Percentiles rank a stretch among this genome's conserved stretches.
These are phyloP conservation scores for Eupelmus urozonus DNA, from an alignment of 2,888 invertebrate species.

Conservation along the genomic window DNA sequence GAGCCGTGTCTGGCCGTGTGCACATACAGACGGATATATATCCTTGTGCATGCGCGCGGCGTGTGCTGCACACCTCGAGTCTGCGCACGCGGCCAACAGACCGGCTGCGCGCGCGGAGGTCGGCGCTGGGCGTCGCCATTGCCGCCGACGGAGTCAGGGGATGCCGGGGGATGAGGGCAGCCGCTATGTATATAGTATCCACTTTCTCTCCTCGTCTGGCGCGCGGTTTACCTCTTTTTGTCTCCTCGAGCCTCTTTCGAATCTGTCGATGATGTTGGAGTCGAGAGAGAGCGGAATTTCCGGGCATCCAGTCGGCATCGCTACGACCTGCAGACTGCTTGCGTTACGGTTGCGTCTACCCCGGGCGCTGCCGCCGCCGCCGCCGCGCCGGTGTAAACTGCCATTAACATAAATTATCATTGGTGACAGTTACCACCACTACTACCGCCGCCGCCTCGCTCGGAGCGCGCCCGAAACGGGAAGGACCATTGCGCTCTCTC, in stretches of 20 bases:
- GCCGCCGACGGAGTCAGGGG: conserved; percentile 36
- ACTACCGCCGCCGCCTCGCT: background rate
- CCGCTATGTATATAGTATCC: background rate
- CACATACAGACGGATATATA: conserved; percentile 29
- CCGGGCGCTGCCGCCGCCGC: conserved; percentile 59
- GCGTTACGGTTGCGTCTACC: conserved; percentile 44
- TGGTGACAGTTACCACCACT: conserved; percentile 79
- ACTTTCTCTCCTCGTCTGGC: conserved; percentile 25
- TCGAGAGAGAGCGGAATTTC: conserved; percentile 3
- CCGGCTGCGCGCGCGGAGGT: conserved; percentile 58
- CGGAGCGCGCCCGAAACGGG: conserved; percentile 27
- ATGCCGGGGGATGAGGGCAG: conserved; percentile 35
- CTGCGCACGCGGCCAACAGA: conserved; percentile 61
- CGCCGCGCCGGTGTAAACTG: conserved; percentile 71
- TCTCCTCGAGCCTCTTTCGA: background rate
- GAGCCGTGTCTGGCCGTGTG: no score
- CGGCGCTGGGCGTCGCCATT: conserved; percentile 75
- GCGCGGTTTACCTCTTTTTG: background rate
- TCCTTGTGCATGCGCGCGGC: background rate
- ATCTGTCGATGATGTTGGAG: background rate
- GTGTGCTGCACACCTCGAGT: conserved; percentile 1
- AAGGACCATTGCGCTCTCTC: conserved; percentile 45
- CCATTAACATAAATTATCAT: conserved; percentile 81
- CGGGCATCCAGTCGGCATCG: conserved; percentile 70
- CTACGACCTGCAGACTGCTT: conserved; percentile 74